Conservation (phyloP, 53 echinoderm and acorn worm genomes). For the Hippasteria phrygiana region DNA sequence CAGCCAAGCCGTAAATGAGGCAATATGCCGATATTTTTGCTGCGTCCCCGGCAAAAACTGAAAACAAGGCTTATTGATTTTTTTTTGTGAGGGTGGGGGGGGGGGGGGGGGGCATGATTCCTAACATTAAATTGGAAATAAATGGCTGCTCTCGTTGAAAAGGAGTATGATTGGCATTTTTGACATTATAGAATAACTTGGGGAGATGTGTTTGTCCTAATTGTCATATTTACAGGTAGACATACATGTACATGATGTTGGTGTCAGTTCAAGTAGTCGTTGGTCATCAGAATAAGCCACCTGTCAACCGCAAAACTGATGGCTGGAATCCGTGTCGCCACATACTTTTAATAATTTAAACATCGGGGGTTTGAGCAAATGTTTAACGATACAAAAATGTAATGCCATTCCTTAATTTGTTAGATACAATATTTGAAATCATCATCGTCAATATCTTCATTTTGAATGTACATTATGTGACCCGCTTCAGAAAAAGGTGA, state of each 20-base stretch:
- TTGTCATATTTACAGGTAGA: not conserved
- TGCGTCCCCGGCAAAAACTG: not conserved
- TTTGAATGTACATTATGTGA: too few species aligned
- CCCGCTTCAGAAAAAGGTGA: too few species aligned
- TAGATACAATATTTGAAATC: not conserved
- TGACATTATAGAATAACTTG: not conserved
- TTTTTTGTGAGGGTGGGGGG: too few species aligned
- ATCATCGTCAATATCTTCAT: too few species aligned
- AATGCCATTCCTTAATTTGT: not conserved
- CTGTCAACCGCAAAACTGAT: not conserved
- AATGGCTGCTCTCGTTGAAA: not conserved
- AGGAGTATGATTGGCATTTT: not conserved
- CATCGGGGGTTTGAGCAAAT: not conserved
- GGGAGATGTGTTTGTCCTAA: not conserved
- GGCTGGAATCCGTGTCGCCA: not conserved
- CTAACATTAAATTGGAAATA: not conserved
- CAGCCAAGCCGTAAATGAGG: not conserved
- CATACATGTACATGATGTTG: not conserved
- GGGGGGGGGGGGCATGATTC: not conserved
- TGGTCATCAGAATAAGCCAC: not conserved
- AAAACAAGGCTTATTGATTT: not conserved
- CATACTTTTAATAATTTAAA: constrained; percentile 7
- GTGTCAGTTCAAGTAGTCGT: not conserved
- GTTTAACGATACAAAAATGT: not conserved
- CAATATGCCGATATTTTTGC: not conserved